phyloP scores from a whole-genome alignment of 2,888 invertebrate species.

The Tiphia femorata region DNA sequence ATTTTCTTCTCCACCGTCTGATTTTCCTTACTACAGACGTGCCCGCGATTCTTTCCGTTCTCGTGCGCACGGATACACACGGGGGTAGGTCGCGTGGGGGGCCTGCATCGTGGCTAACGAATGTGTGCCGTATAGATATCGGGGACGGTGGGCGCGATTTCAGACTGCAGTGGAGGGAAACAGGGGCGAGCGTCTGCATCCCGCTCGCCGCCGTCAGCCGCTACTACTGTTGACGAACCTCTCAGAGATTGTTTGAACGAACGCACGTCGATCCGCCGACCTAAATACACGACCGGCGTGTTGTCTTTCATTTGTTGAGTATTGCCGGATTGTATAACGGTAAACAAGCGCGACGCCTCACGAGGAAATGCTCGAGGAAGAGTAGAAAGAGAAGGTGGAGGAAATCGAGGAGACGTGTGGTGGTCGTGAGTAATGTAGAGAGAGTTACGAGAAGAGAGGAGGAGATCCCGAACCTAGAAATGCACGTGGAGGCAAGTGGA shows the following conservation, averaged over 20 bases:
- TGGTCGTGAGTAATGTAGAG: too few species aligned
- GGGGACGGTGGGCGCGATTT: too few species aligned
- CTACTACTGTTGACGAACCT: constrained; percentile 23
- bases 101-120: constrained; percentile 8
- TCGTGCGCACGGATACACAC: too few species aligned
- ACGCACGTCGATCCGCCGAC: constrained; percentile 25
- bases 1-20: too few species aligned
- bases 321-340: constrained; percentile 1
- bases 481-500: too few species aligned
- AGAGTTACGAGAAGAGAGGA: too few species aligned
- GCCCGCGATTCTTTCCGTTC: too few species aligned
- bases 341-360: not conserved
- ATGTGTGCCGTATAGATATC: too few species aligned
- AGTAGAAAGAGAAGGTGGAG: not conserved
- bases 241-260: constrained; percentile 31
- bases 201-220: too few species aligned
- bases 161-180: constrained; percentile 29
- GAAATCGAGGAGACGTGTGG: not conserved
- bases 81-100: too few species aligned
- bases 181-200: constrained; percentile 37
- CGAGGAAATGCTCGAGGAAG: not conserved
- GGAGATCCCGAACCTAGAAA: too few species aligned
- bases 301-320: constrained; percentile 15
- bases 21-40: too few species aligned
- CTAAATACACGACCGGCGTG: constrained; percentile 21